Evolutionary conservation across 1,140 invertebrate species (phyloP).

Genomic region (Bombus confusus): DNA sequence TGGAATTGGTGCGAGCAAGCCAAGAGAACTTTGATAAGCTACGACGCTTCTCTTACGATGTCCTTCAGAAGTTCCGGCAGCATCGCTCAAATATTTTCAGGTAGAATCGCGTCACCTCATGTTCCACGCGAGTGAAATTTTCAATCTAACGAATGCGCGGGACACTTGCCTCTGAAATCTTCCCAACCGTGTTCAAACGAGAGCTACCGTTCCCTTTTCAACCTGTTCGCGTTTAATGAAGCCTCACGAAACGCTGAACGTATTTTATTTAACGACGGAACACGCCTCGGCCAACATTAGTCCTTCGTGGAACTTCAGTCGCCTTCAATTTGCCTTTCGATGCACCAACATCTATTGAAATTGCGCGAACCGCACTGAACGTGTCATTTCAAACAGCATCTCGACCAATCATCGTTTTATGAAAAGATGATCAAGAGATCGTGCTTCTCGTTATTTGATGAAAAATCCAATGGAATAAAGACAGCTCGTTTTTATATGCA

Average conservation of each 20-base stretch:
- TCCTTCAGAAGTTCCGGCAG: constrained; percentile 69
- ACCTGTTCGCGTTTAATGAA: background rate
- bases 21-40: constrained; percentile 69
- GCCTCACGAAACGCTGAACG: background rate
- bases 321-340: background rate
- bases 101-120: constrained; percentile 41
- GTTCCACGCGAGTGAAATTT: constrained; percentile 29
- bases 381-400: background rate
- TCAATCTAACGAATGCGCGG: background rate
- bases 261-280: background rate
- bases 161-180: constrained; percentile 6
- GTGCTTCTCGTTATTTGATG: background rate
- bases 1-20: constrained; percentile 79
- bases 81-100: constrained; percentile 70
- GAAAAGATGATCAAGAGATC: background rate
- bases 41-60: constrained; percentile 64
- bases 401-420: background rate
- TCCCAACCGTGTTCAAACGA: background rate
- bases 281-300: background rate
- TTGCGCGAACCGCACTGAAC: no score
- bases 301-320: background rate
- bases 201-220: background rate
- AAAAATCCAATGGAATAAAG: background rate
- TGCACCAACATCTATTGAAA: background rate
- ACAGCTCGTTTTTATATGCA: background rate